Base-by-base conservation (phyloP, 2,797 vertebrate species). In the Clarias pachynema region DNA sequence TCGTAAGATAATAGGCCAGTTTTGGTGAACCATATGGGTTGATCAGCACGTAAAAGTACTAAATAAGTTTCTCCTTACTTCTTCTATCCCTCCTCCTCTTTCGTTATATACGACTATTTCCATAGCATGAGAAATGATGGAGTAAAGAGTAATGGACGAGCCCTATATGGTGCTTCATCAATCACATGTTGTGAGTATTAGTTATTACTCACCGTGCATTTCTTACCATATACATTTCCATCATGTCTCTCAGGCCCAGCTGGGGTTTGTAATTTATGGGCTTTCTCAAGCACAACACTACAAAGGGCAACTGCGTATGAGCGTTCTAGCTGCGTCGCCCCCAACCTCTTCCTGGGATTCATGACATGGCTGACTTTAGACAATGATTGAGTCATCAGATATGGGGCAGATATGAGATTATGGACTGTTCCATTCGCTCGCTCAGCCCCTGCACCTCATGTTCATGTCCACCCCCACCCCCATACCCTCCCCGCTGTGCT, bases 101-200 rank as follows among this genome's bases (percentile, higher is more conserved):
- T 65, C 9, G 66, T 59, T 79, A 59, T 15, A 57, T n/a, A 22
- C 84, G 83, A 86, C 87, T 87, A 89, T 70, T 69, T 86, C 70
- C 75, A 24, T 63, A 60, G 56, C 16, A 49, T 75, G 40, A 53
- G 91, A 86, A 94, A 93, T 93, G 94, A 95, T 95, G 93, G 94
- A 94, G 92, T 94, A 94, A 94, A 95, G 94, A 96, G 94, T 92
- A 95, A 96, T 95, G 93, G 90, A 91, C 90, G 90, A 89, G 92
- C 86, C 91, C 91, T 88, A 89, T 90, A 81, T 78, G 87, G 90
- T 90, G 93, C 94, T 92, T 93, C 91, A 96, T 96, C 96, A 95
- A 94, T 97, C 96, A 96, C 92, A 86, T 92, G 95, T 95, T 93
- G 94, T 94, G 95, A 95, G 94, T 94, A 94, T 96, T 95, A 95